Conservation (phyloP, 2,888 invertebrate species). For the Eurytoma californica region DNA sequence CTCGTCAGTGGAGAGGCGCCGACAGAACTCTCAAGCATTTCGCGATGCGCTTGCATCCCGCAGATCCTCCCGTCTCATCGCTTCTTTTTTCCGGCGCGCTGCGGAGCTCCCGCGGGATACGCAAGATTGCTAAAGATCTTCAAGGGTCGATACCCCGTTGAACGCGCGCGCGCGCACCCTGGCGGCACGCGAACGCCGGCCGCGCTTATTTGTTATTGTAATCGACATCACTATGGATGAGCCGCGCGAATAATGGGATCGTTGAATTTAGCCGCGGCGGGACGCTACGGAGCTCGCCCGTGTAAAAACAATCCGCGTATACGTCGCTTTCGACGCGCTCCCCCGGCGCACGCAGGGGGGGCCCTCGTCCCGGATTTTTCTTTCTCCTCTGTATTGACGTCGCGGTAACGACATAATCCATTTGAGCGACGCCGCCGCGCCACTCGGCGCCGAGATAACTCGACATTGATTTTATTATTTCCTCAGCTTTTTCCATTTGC, state of each 20-base stretch:
- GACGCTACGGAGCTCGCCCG: slow-evolving; percentile 45
- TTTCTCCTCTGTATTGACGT: neutral
- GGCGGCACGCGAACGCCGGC: neutral
- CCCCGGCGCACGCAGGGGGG: neutral
- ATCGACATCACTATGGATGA: slow-evolving; percentile 71
- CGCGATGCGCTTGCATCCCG: neutral
- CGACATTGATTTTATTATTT: slow-evolving; percentile 13
- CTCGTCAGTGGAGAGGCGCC: neutral
- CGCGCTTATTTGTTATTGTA: slow-evolving; percentile 71
- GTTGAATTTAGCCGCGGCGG: slow-evolving; percentile 62
- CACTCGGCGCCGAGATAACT: neutral
- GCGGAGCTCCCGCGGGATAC: neutral
- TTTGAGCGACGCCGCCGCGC: neutral
- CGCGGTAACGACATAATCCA: slow-evolving; percentile 23
- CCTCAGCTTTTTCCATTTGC: slow-evolving; percentile 5
- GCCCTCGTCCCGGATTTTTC: neutral
- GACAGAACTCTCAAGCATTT: neutral
- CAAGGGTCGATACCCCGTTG: slow-evolving; percentile 3
- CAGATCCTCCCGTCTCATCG: neutral
- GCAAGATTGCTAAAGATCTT: slow-evolving; percentile 14
- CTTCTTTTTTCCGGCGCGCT: neutral
- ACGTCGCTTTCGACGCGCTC: slow-evolving; percentile 18
- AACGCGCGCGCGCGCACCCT: too few relatives aligned
- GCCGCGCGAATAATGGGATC: slow-evolving; percentile 66
- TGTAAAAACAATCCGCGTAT: slow-evolving; percentile 56